Base-by-base conservation (phyloP, 2,888 invertebrate species). In the Kuschelorhynchus macadamiae region DNA sequence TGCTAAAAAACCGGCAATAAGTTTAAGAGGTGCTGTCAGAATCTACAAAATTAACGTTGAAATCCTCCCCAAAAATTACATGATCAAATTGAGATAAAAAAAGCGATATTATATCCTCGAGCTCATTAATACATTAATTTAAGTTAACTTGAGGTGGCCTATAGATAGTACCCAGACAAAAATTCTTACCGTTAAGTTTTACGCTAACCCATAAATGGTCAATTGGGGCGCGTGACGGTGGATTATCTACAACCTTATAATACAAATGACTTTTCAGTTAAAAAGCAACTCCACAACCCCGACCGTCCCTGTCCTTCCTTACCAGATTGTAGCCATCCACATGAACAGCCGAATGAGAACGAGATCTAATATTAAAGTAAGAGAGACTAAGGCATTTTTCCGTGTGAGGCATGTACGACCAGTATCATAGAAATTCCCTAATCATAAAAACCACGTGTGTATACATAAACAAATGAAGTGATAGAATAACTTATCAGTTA, bases 251-350 rank as follows among this genome's bases (percentile, higher is more conserved):
- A 7, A 47, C 21, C 21, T 47, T 47, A 47, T 25, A 47, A 21
- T 47, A 12, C 14, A 47, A 21, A 1, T 20, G 25, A 12, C 21
- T 47, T 20, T 20, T 46, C 20, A 46, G 1, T 2, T 46, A 46
- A 18, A 46, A 46, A 11, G 17, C 46, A n/a, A 46, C 46, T 11
- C 46, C 46, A 3, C 21, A 17, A 1, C 46, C 46, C 20, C 44
- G 17, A 4, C 18, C 44, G n/a, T 44, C 44, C 17, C 44, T 16
- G 11, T 44, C 44, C 8, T 17, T 44, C 18, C 44, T 17, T 16
- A 44, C n/a, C 17, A 44, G 18, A 17, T 7, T 5, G 18, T 44
- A 17, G 4, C 20, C 44, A 17, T 11, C 2, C 2, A 18, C 11
- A 1, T 7, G 8, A 7, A 44, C 8, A 1, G 18, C 3, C 2